phyloP scores from a whole-genome alignment of 2,113 vertebrate genomes.

The Tenrec ecaudatus region DNA sequence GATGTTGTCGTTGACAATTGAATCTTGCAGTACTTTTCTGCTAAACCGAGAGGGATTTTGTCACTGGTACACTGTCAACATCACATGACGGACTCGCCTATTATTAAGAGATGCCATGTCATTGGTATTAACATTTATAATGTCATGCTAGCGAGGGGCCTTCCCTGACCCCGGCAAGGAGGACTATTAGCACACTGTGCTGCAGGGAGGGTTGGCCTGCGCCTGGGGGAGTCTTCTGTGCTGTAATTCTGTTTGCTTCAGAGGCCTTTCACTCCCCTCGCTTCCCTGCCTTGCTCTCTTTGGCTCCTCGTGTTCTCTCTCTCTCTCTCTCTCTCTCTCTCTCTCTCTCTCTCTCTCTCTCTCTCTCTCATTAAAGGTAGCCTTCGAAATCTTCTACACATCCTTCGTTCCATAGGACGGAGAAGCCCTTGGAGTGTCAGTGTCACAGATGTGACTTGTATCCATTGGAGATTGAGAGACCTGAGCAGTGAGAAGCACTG shows the following conservation, averaged over 20 bases:
- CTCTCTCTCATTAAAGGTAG: accelerated
- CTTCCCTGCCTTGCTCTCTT: neutral
- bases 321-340: no score
- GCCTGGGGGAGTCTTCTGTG: neutral
- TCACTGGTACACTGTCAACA: constrained; percentile 45
- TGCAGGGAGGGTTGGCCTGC: neutral
- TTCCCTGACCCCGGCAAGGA: neutral
- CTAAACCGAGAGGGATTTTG: constrained; percentile 64
- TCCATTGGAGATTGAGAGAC: neutral
- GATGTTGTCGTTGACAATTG: constrained; percentile 58
- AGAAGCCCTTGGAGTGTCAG: neutral
- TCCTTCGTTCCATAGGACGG: neutral
- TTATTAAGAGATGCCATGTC: constrained; percentile 58
- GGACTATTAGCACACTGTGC: neutral
- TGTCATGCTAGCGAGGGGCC: neutral
- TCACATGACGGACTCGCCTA: constrained; percentile 60
- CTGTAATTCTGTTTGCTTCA: neutral
- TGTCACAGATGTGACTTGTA: neutral
- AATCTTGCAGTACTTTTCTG: constrained; percentile 62
- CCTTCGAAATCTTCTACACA: neutral
- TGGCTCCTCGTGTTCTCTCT: neutral
- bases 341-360: no score
- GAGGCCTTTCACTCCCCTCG: neutral
- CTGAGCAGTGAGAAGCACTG: neutral
- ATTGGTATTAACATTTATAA: constrained; percentile 18